Evolutionary conservation across 2,797 vertebrate species (phyloP).

Genomic region (Prunella strophiata): DNA sequence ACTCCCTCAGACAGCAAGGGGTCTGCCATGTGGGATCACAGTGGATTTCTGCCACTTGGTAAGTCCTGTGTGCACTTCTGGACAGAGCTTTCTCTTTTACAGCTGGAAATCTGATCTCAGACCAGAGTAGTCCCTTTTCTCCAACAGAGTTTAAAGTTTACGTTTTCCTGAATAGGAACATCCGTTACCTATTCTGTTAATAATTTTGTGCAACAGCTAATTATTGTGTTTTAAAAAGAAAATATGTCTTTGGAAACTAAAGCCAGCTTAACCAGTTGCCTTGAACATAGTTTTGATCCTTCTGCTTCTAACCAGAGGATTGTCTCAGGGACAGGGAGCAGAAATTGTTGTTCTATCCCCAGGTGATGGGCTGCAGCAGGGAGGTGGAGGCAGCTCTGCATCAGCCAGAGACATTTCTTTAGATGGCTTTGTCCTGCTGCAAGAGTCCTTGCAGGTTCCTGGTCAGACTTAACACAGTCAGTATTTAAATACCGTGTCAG

Average conservation of each 20-base stretch:
- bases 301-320: neutral
- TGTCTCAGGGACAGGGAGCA: neutral
- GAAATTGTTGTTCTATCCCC: neutral
- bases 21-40: accelerated
- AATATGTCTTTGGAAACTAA: neutral
- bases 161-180: neutral
- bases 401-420: neutral
- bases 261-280: neutral
- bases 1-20: neutral
- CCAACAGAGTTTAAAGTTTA: neutral
- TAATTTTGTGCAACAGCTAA: neutral
- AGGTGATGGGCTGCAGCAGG: neutral
- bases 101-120: neutral
- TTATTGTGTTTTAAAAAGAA: neutral
- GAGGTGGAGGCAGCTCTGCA: neutral
- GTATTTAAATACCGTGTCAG: neutral
- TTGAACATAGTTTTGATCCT: neutral
- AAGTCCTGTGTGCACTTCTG: neutral
- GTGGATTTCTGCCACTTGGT: neutral
- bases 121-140: neutral
- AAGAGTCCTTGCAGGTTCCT: neutral
- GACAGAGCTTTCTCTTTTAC: neutral
- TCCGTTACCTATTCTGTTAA: neutral
- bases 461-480: neutral
- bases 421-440: neutral